Base-by-base conservation (phyloP, 2,113 vertebrate genomes). In the Chrysochloris asiatica region DNA sequence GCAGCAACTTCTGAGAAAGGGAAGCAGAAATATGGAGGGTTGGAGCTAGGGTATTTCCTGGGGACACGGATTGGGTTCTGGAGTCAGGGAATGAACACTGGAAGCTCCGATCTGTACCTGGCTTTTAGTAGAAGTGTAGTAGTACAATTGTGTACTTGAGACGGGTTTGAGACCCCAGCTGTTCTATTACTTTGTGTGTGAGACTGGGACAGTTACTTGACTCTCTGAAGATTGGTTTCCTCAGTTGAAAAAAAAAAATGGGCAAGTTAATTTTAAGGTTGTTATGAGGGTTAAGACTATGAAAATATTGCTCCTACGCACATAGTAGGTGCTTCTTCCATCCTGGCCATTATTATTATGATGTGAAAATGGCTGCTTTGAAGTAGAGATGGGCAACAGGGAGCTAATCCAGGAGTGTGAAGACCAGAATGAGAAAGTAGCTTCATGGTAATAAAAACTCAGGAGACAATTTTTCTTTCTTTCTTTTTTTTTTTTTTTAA, bases 211-310 rank as follows among this genome's bases (percentile, higher is more conserved):
- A 30, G 43, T 50, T 52, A 10, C 56, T 73, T 84, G 36, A 50
- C n/a, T n/a, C 43, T 26, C 72, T 89, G n/a, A 71, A 78, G 87
- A 75, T 61, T 30, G 43, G 6, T 88, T 92, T 90, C n/a, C 89
- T 92, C 36, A 75, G 19, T 3, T 54, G n/a, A n/a, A n/a, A n/a
- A 50, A 61, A 79, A 83, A 83, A 69, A 38, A 61, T 9, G 59
- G 56, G 21, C 30, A 24, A 41, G 11, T 43, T 52, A 61, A 61
- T 50, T 36, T 52, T 43, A 38, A 38, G 43, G 30, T 79, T 17
- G 21, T 28, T 24, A n/a, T 3, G 16, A 72, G 38, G 45, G 47
- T 19, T 52, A 63, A 75, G 43, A 13, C 13, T 2, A 22, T 10
- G 56, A 79, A 30, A 1, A 17, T 43, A 47, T 30, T 28, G 61